Conservation (phyloP, 1,140 invertebrate genomes). For the Drosophila nigrodunni region DNA sequence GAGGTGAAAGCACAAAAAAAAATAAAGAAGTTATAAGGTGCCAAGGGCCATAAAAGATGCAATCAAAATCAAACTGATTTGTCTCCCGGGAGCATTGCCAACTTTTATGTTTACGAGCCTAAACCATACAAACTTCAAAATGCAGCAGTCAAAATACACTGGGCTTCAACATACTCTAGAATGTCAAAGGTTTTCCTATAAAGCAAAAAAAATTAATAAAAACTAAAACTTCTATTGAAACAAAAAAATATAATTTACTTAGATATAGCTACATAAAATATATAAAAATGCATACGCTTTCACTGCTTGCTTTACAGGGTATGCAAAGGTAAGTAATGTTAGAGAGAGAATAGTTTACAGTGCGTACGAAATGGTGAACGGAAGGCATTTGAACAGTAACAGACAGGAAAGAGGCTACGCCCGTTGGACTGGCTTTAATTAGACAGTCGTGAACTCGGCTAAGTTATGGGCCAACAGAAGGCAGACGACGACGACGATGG, state of each 20-base stretch:
- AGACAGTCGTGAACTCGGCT: constrained; percentile 65
- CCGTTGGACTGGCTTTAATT: constrained; percentile 75
- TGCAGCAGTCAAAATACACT: not conserved
- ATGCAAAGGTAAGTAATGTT: not conserved
- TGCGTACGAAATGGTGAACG: not conserved
- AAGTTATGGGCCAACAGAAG: constrained; percentile 50
- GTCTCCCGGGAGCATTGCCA: constrained; percentile 77
- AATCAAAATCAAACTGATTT: constrained; percentile 83
- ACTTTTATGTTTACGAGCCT: constrained; percentile 77
- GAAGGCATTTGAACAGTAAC: constrained; percentile 39
- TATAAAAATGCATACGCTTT: not conserved
- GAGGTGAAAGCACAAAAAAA: constrained; percentile 32
- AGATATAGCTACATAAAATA: too few relatives aligned
- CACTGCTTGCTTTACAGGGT: not conserved
- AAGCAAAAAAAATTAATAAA: too few relatives aligned
- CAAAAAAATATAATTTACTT: too few relatives aligned
- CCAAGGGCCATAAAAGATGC: constrained; percentile 80
- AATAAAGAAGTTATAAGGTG: constrained; percentile 77
- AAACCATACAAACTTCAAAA: constrained; percentile 16
- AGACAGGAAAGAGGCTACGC: constrained; percentile 54
- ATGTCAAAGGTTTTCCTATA: too few relatives aligned
- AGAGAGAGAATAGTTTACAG: constrained; percentile 43
- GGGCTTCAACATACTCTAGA: not conserved
- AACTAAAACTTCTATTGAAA: too few relatives aligned
- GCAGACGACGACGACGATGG: constrained; percentile 6